Conservation (phyloP, 2,888 invertebrate genomes). For the Mantis religiosa region DNA sequence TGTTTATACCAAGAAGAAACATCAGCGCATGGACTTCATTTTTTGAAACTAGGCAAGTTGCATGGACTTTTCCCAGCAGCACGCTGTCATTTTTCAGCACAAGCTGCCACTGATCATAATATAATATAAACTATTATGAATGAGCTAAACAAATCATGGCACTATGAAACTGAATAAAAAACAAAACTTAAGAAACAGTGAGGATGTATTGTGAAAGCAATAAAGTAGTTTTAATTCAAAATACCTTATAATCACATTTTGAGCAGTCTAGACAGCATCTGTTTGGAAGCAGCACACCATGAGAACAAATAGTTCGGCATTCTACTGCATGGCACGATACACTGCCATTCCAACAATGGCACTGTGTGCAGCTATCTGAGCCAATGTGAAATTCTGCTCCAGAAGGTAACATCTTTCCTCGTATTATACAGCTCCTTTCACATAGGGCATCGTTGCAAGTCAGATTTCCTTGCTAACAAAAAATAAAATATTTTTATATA, state of each 20-base stretch:
- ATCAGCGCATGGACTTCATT: too few relatives aligned
- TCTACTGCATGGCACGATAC: constrained; percentile 1
- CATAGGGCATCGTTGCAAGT: constrained; percentile 3
- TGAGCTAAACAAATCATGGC: too few relatives aligned
- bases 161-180: too few relatives aligned
- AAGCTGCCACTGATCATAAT: too few relatives aligned
- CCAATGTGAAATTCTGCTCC: constrained; percentile 20
- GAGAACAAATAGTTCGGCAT: constrained; percentile 11
- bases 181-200: too few relatives aligned
- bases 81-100: too few relatives aligned
- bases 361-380: constrained; percentile 22
- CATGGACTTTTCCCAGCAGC: too few relatives aligned
- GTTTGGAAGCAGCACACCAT: constrained; percentile 26
- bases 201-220: too few relatives aligned
- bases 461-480: constrained; percentile 3
- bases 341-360: constrained; percentile 15
- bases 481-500: neutral
- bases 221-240: neutral
- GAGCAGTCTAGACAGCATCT: constrained; percentile 25
- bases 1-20: too few relatives aligned
- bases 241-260: constrained; percentile 28
- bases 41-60: too few relatives aligned
- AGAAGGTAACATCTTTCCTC: constrained; percentile 1
- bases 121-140: too few relatives aligned
- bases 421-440: constrained; percentile 2